Conservation (phyloP, 2,113 vertebrate genomes). For the Chionis minor region DNA sequence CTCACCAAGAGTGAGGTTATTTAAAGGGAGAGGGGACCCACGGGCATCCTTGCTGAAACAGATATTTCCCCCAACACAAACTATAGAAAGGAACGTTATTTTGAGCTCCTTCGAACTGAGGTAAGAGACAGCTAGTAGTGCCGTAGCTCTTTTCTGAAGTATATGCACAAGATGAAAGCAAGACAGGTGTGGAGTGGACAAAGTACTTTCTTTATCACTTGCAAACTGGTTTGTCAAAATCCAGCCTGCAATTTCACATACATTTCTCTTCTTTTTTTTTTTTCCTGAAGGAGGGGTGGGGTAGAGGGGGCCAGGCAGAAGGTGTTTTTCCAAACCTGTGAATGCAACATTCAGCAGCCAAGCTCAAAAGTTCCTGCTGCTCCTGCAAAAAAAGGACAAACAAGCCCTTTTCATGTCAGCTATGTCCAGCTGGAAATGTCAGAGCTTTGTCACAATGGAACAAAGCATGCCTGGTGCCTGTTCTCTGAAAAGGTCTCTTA, state of each 20-base stretch:
- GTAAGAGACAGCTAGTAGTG: background rate
- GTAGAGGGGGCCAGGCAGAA: background rate
- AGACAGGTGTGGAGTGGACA: background rate
- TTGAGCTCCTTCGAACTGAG: background rate
- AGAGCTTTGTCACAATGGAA: conserved; percentile 17
- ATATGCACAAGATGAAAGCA: background rate
- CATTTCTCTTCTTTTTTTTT: background rate
- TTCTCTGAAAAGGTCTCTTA: conserved; percentile 50
- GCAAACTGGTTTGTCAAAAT: background rate
- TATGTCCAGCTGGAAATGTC: conserved; percentile 54
- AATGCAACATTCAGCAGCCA: conserved; percentile 55
- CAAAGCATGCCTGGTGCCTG: conserved; percentile 41
- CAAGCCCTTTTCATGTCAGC: conserved; percentile 46
- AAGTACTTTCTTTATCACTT: conserved; percentile 7
- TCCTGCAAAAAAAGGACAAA: conserved; percentile 54
- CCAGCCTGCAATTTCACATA: background rate
- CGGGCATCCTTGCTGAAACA: background rate
- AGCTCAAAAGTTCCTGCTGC: conserved; percentile 63
- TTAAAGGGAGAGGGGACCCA: background rate
- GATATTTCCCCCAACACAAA: background rate
- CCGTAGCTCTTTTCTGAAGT: background rate
- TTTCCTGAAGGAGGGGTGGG: background rate
- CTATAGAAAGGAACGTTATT: background rate
- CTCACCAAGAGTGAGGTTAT: background rate
- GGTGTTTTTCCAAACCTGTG: conserved; percentile 35